Conservation (phyloP, 2,113 vertebrate species). For the Myocastor coypus region DNA sequence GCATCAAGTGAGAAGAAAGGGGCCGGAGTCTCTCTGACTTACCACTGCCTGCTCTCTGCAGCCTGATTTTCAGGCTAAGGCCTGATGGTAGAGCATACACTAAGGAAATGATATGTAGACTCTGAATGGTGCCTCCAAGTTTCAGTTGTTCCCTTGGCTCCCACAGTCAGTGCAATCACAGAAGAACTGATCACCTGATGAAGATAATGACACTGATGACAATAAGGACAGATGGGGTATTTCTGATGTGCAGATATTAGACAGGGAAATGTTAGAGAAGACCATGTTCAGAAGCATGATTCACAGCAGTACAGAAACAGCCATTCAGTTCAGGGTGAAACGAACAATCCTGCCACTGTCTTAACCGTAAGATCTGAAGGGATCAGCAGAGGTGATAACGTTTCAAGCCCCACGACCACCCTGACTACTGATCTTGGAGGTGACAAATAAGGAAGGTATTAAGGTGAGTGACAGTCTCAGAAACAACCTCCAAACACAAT, state of each 20-base stretch:
- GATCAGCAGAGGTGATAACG: neutral
- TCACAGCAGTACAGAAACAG: neutral
- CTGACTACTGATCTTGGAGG: neutral
- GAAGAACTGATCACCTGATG: neutral
- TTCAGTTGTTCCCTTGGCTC: neutral
- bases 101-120: neutral
- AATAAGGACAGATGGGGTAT: neutral
- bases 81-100: neutral
- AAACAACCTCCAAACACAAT: neutral
- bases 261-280: neutral
- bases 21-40: neutral
- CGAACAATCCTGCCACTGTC: neutral
- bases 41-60: fast-evolving
- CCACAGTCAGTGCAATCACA: neutral
- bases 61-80: neutral
- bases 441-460: neutral
- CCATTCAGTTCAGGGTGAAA: neutral
- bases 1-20: fast-evolving
- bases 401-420: neutral
- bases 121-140: neutral
- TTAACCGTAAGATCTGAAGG: neutral
- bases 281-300: neutral
- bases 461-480: neutral
- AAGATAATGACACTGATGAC: neutral
- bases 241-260: neutral